Conservation (phyloP, 2,888 invertebrate species). For the Gibbula magus region DNA sequence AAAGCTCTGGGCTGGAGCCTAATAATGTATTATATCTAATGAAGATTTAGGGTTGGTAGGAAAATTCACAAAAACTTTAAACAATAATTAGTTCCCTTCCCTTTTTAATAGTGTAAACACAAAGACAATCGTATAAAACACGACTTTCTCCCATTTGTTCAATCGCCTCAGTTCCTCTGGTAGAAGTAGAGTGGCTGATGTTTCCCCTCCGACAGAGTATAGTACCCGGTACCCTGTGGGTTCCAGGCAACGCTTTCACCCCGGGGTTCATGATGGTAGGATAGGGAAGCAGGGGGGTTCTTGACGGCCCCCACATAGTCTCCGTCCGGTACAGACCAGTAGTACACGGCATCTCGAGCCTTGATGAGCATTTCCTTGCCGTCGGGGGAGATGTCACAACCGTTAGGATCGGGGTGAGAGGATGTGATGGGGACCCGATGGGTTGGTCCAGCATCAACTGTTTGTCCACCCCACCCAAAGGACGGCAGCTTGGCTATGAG, state of each 20-base stretch:
- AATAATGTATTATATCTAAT: too few relatives aligned
- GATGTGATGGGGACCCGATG: background rate
- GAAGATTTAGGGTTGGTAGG: too few relatives aligned
- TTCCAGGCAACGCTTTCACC: constrained; percentile 27
- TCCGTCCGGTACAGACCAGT: constrained; percentile 14
- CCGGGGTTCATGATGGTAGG: background rate
- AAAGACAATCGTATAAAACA: too few relatives aligned
- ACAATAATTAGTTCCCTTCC: too few relatives aligned
- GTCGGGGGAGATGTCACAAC: constrained; percentile 36
- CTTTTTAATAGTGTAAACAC: too few relatives aligned
- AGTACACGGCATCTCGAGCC: constrained; percentile 11
- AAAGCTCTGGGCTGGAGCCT: too few relatives aligned
- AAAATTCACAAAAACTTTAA: too few relatives aligned
- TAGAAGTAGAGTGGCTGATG: constrained; percentile 11
- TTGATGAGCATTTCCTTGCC: constrained; percentile 37
- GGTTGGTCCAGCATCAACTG: background rate
- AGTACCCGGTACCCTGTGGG: constrained; percentile 14
- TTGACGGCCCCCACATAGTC: constrained; percentile 12
- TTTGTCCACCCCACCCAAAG: constrained; percentile 37
- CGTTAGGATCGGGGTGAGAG: constrained; percentile 24
- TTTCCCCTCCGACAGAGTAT: constrained; percentile 25
- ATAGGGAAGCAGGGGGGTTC: background rate
- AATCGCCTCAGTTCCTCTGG: background rate
- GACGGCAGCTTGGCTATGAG: constrained; percentile 40
- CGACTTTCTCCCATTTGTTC: too few relatives aligned